phyloP scores from a whole-genome alignment of 2,797 vertebrate genomes.

The Gephyroberyx darwinii region DNA sequence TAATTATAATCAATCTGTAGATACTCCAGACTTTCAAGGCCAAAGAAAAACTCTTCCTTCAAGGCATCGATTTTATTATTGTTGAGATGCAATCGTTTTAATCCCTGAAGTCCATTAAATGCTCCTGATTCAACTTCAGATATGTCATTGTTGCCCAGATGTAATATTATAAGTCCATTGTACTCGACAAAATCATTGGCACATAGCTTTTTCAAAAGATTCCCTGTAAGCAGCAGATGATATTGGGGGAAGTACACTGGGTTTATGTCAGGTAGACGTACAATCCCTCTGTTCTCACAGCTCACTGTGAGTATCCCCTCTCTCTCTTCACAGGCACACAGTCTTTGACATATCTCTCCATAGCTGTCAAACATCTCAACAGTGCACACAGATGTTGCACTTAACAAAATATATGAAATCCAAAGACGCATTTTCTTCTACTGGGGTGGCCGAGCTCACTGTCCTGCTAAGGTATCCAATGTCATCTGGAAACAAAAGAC shows the following conservation, averaged over 20 bases:
- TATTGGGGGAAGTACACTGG: constrained; percentile 89
- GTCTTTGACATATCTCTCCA: constrained; percentile 92
- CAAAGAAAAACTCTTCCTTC: constrained; percentile 92
- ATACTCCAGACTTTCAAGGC: constrained; percentile 96
- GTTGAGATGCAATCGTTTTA: constrained; percentile 94
- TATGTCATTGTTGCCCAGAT: constrained; percentile 96
- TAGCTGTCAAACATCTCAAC: constrained; percentile 90
- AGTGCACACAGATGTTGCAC: constrained; percentile 86
- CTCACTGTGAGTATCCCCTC: constrained; percentile 92
- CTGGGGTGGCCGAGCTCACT: constrained; percentile 60
- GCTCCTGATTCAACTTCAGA: constrained; percentile 94
- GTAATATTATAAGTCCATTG: constrained; percentile 92
- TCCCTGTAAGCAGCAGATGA: constrained; percentile 93
- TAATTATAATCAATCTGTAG: constrained; percentile 98
- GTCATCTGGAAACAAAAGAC: constrained; percentile 84
- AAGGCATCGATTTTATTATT: constrained; percentile 96
- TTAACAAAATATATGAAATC: constrained; percentile 88
- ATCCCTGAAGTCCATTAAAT: constrained; percentile 92
- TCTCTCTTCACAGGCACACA: constrained; percentile 95
- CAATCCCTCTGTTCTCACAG: constrained; percentile 96
- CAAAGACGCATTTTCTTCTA: constrained; percentile 92
- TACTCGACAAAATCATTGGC: constrained; percentile 92
- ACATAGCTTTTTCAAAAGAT: constrained; percentile 90
- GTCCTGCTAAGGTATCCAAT: constrained; percentile 73
- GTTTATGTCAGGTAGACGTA: constrained; percentile 90